Percentiles rank a stretch among this genome's conserved stretches.
Evolutionary conservation across 2,113 vertebrate genomes (phyloP).

Genomic region (Eclectus roratus): DNA sequence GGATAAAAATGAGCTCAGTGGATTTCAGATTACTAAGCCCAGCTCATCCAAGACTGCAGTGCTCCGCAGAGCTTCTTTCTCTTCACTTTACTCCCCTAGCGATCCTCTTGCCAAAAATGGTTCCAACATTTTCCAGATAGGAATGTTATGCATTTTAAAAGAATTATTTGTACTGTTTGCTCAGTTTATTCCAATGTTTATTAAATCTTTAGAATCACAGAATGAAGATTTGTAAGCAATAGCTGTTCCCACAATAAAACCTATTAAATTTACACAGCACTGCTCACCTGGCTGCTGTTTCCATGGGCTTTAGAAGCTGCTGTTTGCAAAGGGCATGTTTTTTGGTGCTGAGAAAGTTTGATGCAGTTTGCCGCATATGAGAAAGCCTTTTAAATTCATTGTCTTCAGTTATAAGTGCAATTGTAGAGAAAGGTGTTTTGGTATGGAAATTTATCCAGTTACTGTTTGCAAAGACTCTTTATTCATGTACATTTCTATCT

Average conservation of each 20-base stretch:
- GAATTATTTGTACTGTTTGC: background rate
- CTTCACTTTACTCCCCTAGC: background rate
- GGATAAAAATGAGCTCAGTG: background rate
- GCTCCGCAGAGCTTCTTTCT: background rate
- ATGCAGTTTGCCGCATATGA: background rate
- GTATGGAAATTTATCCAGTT: background rate
- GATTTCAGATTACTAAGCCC: background rate
- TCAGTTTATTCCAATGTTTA: background rate
- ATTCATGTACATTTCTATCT: background rate
- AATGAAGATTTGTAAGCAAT: background rate
- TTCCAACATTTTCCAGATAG: background rate
- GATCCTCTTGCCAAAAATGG: background rate
- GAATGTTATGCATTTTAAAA: background rate
- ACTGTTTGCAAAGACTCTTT: background rate
- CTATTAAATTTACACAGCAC: background rate
- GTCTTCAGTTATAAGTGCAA: background rate
- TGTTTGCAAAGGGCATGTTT: background rate
- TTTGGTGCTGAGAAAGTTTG: background rate
- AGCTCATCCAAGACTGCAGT: background rate
- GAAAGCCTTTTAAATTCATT: background rate
- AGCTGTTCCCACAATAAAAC: background rate
- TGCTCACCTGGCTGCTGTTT: background rate
- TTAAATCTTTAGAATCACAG: background rate
- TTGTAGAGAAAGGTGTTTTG: background rate
- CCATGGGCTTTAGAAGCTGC: background rate